phyloP scores from a whole-genome alignment of 1,140 invertebrate genomes.

The Sitophilus oryzae region DNA sequence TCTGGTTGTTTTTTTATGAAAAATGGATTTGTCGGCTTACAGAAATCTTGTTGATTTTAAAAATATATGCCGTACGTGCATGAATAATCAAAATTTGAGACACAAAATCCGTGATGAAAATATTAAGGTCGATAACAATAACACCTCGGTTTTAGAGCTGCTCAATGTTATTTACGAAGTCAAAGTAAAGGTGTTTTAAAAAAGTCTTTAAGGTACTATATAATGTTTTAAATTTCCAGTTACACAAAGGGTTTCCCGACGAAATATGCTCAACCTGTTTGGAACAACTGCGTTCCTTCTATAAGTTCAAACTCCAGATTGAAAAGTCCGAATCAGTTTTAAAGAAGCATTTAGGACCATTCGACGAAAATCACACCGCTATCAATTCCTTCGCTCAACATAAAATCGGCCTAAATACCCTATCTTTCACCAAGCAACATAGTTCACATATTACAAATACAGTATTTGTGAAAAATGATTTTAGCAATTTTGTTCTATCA shows the following conservation, averaged over 20 bases:
- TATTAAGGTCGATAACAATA: conserved; percentile 23
- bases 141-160: conserved; percentile 23
- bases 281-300: conserved; percentile 23
- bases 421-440: conserved; percentile 6
- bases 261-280: conserved; percentile 32
- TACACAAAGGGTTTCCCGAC: conserved; percentile 27
- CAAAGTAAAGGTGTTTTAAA: conserved; percentile 20
- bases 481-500: neutral
- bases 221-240: conserved; percentile 18
- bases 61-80: conserved; percentile 31
- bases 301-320: conserved; percentile 34
- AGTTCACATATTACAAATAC: neutral
- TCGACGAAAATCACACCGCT: conserved; percentile 11
- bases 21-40: conserved; percentile 20
- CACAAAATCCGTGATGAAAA: conserved; percentile 23
- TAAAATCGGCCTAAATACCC: neutral
- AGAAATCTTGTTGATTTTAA: conserved; percentile 21
- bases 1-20: too few species aligned
- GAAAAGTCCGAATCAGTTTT: conserved; percentile 28
- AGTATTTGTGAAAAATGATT: conserved; percentile 10
- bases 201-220: neutral
- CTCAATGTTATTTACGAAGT: conserved; percentile 25
- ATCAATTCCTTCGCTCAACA: conserved; percentile 2
- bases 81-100: conserved; percentile 20
- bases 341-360: conserved; percentile 21